Base-by-base conservation (phyloP, 2,113 vertebrate genomes). In the Ammodytes marinus region DNA sequence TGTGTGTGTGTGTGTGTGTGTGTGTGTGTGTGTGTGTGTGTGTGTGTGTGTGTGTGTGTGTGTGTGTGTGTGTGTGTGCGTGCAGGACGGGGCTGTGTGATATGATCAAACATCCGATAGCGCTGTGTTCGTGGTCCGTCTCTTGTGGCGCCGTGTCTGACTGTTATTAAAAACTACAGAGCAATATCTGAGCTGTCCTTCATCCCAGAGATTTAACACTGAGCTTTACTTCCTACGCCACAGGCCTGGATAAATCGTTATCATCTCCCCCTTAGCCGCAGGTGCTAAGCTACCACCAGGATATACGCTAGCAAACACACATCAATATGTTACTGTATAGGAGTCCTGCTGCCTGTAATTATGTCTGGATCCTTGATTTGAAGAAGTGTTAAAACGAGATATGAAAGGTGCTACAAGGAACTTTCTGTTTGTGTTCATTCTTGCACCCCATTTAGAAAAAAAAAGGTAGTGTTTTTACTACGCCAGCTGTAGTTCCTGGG, bases 111-210 rank as follows among this genome's bases (percentile, higher is more conserved):
- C 81, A 87, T 75, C 81, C 80, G 91, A 92, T 85, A 88, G 66
- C 46, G 27, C 60, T 12, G 61, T 58, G 83, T 85, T 91, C 85
- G 79, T 86, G 15, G 57, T 83, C 71, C 40, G 8, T 89, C 92
- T 92, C 86, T 77, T 47, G 77, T 83, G 86, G 49, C 17, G 43
- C 50, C 4, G 39, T 61, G 15, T 27, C 80, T 71, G 68, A 83
- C 77, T 84, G 69, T 92, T 95, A 95, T 94, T 93, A 93, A 93
- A 93, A 93, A 90, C 81, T 85, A 90, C 85, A 84, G 79, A 88
- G 85, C 86, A 95, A 95, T 94, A 94, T 94, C 90, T 57, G 80
- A 88, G 76, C 83, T 91, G 91, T 92, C 93, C 91, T 54, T 92
- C 93, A 90, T 76, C n/a, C 49, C 46, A 8, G 13, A 86, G 87